Conservation (phyloP, 2,797 vertebrate species). For the Tenualosa thibaudeaui region DNA sequence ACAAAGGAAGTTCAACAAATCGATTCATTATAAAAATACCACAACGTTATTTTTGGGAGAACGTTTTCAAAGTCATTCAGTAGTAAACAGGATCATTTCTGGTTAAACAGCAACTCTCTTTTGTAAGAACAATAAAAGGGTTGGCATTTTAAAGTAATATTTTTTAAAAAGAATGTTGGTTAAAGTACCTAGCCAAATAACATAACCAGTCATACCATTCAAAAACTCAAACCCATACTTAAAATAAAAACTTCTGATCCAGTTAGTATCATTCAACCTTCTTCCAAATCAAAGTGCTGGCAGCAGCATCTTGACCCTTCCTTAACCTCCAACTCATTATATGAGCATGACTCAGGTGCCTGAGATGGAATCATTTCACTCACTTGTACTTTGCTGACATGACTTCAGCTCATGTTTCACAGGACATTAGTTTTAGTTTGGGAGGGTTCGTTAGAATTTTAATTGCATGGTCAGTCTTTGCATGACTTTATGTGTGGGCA, state of each 20-base stretch:
- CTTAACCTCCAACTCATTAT: not conserved
- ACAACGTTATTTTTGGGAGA: not conserved
- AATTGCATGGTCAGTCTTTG: not conserved
- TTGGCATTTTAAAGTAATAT: not conserved
- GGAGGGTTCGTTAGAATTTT: not conserved
- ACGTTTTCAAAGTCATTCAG: not conserved
- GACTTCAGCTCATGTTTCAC: not conserved
- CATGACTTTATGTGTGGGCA: not conserved
- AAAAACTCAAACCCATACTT: not conserved
- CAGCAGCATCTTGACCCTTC: too few species aligned
- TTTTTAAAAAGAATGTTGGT: conserved; percentile 43
- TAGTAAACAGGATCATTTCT: not conserved
- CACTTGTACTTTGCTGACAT: not conserved
- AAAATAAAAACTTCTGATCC: not conserved
- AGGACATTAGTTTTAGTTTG: not conserved
- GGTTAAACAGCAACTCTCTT: not conserved
- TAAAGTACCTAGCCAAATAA: not conserved
- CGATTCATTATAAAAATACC: not conserved
- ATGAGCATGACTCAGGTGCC: not conserved
- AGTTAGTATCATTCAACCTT: not conserved
- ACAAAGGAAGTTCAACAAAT: not conserved
- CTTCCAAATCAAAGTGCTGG: too few species aligned
- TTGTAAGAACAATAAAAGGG: not conserved
- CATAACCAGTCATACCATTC: not conserved
- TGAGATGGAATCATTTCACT: not conserved